phyloP scores from a whole-genome alignment of 2,113 vertebrate species.

The Nestor notabilis region DNA sequence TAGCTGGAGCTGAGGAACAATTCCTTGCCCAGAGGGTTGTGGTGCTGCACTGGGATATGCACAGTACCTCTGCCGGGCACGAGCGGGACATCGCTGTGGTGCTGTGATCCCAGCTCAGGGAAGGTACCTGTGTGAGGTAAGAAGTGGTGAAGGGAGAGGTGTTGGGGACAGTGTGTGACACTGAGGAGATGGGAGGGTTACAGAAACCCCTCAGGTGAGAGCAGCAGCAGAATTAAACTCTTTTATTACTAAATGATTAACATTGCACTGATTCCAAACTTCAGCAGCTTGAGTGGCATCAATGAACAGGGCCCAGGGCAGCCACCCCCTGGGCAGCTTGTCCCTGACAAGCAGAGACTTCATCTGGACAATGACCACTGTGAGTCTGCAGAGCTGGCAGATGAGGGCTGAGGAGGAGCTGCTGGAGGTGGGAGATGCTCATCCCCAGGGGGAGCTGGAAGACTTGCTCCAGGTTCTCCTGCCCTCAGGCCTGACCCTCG shows the following conservation, averaged over 20 bases:
- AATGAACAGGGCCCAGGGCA: not conserved
- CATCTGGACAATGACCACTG: not conserved
- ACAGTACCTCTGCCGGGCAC: not conserved
- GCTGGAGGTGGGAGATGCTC: not conserved
- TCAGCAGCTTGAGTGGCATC: not conserved
- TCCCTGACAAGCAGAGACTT: not conserved
- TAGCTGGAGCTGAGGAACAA: not conserved
- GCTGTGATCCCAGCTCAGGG: not conserved
- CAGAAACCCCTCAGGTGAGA: not conserved
- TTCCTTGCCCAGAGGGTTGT: not conserved
- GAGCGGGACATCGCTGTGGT: not conserved
- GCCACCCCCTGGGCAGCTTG: accelerated
- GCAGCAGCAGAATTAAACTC: not conserved
- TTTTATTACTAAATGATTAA: slow-evolving; percentile 32
- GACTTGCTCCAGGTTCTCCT: not conserved
- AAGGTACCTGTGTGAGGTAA: not conserved
- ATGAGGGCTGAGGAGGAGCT: not conserved
- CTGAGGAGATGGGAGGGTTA: not conserved
- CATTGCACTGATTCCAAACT: not conserved
- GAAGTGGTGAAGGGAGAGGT: not conserved
- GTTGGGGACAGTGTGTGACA: not conserved
- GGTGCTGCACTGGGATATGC: not conserved
- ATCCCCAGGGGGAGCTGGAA: not conserved
- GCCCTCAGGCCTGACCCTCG: not conserved
- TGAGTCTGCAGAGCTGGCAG: not conserved